Conservation (phyloP, 1,140 invertebrate species). For the Psilanteris sp. region DNA sequence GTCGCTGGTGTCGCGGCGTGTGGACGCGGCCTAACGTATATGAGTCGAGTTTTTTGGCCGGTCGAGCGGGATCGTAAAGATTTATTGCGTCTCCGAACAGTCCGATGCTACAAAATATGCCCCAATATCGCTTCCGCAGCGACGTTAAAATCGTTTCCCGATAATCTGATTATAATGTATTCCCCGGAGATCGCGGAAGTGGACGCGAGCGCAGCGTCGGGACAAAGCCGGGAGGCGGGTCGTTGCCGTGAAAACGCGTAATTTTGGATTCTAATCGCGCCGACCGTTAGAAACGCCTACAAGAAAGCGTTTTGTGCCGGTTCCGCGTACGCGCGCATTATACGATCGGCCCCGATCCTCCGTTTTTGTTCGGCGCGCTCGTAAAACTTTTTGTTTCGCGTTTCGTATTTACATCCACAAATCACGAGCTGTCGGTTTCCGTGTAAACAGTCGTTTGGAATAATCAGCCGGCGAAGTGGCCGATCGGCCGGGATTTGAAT, state of each 20-base stretch:
- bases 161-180: constrained; percentile 42
- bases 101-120: constrained; percentile 8
- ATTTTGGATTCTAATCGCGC: constrained; percentile 32
- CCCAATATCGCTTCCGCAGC: constrained; percentile 27
- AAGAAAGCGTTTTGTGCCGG: constrained; percentile 12
- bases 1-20: no score
- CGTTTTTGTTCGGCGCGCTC: constrained; percentile 1
- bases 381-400: constrained; percentile 28
- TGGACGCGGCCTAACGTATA: no score
- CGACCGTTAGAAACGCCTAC: constrained; percentile 37
- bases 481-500: no score
- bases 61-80: no score
- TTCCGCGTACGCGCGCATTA: constrained; percentile 36
- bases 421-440: constrained; percentile 30
- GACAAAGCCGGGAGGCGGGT: no score
- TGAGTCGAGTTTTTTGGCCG: no score
- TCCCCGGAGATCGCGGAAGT: constrained; percentile 7
- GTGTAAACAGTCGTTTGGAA: constrained; percentile 47
- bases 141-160: constrained; percentile 10
- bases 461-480: no score
- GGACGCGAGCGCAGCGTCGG: no score
- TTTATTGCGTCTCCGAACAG: constrained; percentile 7
- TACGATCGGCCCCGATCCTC: constrained; percentile 30
- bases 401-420: constrained; percentile 45
- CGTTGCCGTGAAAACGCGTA: constrained; percentile 14